Evolutionary conservation across 2,113 vertebrate species (phyloP).

Genomic region (Carassius carassius): DNA sequence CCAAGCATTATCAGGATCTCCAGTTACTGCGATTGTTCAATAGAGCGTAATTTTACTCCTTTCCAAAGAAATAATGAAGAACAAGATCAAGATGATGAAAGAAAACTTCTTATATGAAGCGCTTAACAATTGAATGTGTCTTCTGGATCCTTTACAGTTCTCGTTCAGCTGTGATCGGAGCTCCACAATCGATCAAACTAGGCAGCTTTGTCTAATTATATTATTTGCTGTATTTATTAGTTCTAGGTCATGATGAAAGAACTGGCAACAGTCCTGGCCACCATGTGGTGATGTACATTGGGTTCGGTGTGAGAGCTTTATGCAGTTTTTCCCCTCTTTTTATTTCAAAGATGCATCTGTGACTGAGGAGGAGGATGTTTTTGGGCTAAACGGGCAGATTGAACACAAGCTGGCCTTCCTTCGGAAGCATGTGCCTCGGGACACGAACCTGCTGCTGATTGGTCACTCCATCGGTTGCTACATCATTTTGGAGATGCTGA

Average conservation of each 20-base stretch:
- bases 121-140: constrained; percentile 50
- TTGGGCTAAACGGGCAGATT: constrained; percentile 88
- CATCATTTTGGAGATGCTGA: constrained; percentile 89
- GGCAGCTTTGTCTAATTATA: constrained; percentile 26
- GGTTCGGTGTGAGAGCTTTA: neutral
- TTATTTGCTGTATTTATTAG: constrained; percentile 12
- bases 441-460: constrained; percentile 83
- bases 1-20: constrained; percentile 54
- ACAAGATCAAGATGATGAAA: constrained; percentile 60
- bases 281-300: neutral
- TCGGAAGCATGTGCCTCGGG: constrained; percentile 80
- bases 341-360: constrained; percentile 71
- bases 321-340: constrained; percentile 26
- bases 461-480: constrained; percentile 94
- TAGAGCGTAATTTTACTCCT: constrained; percentile 55
- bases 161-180: constrained; percentile 27
- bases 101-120: constrained; percentile 46
- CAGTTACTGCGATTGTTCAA: constrained; percentile 55
- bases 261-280: neutral
- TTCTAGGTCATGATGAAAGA: constrained; percentile 10
- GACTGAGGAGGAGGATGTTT: constrained; percentile 78
- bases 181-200: constrained; percentile 27
- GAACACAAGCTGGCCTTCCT: constrained; percentile 92
- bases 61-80: constrained; percentile 59
- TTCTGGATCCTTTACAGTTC: constrained; percentile 21